Conservation (phyloP, 2,888 invertebrate species). For the Volucella inanis region DNA sequence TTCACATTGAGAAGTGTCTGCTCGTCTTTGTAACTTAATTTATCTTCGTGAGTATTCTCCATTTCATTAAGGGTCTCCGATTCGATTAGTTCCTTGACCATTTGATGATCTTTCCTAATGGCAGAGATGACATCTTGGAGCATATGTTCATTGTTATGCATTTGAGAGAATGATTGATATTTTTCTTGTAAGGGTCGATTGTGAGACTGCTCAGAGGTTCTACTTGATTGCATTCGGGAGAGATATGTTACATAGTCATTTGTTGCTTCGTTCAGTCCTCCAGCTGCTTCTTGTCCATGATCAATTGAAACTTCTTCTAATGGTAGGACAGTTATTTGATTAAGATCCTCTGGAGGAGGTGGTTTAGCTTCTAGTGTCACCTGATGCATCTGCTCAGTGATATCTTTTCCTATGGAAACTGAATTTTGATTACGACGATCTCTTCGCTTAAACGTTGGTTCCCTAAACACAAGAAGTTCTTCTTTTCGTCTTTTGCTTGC, state of each 20-base stretch:
- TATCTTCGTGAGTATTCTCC: constrained; percentile 72
- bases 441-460: constrained; percentile 64
- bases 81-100: constrained; percentile 76
- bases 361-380: constrained; percentile 42
- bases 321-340: constrained; percentile 64
- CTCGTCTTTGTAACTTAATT: constrained; percentile 72
- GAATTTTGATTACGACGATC: constrained; percentile 58
- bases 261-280: constrained; percentile 31
- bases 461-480: constrained; percentile 50
- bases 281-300: constrained; percentile 53
- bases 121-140: constrained; percentile 80
- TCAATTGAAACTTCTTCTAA: constrained; percentile 23
- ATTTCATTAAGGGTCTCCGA: constrained; percentile 79
- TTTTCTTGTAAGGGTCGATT: constrained; percentile 59
- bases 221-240: constrained; percentile 73
- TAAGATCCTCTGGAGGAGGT: constrained; percentile 40
- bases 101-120: constrained; percentile 78
- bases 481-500: constrained; percentile 75
- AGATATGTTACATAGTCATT: constrained; percentile 54
- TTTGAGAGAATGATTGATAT: constrained; percentile 76
- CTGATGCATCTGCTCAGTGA: constrained; percentile 66
- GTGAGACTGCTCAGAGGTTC: constrained; percentile 76
- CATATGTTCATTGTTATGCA: constrained; percentile 78
- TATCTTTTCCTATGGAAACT: constrained; percentile 58
- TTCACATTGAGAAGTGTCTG: constrained; percentile 62